Evolutionary conservation across 2,113 vertebrate genomes (phyloP), one percentile per base, ranked within the genome.

Genomic region (Rana temporaria): DNA sequence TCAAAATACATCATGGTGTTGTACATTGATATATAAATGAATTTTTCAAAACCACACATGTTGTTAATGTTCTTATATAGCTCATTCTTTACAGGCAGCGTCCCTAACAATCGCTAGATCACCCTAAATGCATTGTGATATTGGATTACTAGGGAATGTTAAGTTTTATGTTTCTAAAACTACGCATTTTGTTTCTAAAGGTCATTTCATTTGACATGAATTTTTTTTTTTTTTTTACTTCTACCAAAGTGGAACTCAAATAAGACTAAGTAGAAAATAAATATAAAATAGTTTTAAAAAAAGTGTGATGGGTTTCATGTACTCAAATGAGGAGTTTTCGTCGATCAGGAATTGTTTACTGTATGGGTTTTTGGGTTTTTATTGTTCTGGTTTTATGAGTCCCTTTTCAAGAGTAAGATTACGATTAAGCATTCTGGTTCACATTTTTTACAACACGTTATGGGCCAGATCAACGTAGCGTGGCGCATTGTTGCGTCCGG

Each of bases 1-100:
- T 94, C 94, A 98, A 98, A 97, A 96, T 98, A 97, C 94, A 98
- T 97, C 95, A 96, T 94, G 95, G 96, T 96, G 96, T 95, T 93
- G 95, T 94, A 93, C 95, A 96, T 93, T 90, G 93, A 91, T 90
- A 85, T 93, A 93, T 97, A 98, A 99, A 97, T 95, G 90, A 96
- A 99, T 98, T 93, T 90, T 88, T 88, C 91, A 85, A 95, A 97
- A 96, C 94, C 94, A 92, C 94, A 95, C 87, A 90, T 88, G 92
- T 96, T 95, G 96, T 96, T 98, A 98, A 99, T 98, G 96, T 94
- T 93, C 92, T 89, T 92, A 92, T 93, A 95, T 97, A 96, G 96
- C 96, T 96, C 94, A 92, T 95, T 94, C 93, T 92, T 92, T 94
- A 92, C 90, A 87, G 95, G 95, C 94, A 94, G 92, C 94, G 93